These are phyloP conservation scores for Eulimnadia texana DNA, from an alignment of 1,140 invertebrate species.

Conservation along the genomic window DNA sequence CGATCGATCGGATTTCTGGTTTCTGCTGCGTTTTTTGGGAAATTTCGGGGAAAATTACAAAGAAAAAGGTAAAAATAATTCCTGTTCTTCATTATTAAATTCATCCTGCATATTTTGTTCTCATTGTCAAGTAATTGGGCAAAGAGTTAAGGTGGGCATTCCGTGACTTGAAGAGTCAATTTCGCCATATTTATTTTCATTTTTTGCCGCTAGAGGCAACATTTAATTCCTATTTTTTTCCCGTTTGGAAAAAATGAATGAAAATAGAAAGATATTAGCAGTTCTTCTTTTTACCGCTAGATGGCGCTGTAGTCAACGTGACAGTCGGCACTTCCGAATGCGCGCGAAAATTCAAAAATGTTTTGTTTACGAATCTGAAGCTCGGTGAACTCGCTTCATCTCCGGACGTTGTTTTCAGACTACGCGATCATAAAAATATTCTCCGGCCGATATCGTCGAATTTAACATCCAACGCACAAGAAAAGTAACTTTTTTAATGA, in stretches of 20 bases:
- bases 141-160: background rate
- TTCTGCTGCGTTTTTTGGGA: background rate
- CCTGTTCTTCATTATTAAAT: no score
- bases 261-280: no score
- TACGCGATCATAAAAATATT: background rate
- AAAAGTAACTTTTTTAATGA: background rate
- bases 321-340: background rate
- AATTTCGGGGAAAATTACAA: background rate
- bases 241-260: no score
- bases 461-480: background rate
- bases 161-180: background rate
- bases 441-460: background rate
- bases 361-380: background rate
- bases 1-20: background rate
- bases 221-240: no score
- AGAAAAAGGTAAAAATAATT: background rate
- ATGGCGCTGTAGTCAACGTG: background rate
- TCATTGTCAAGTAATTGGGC: no score
- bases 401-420: background rate
- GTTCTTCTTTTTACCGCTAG: background rate
- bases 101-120: no score
- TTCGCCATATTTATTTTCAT: no score
- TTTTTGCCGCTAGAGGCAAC: no score
- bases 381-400: background rate
- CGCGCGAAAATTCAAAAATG: background rate